These are phyloP conservation scores for Drosophila gunungcola DNA, from an alignment of 1,140 invertebrate species.

Conservation along the genomic window DNA sequence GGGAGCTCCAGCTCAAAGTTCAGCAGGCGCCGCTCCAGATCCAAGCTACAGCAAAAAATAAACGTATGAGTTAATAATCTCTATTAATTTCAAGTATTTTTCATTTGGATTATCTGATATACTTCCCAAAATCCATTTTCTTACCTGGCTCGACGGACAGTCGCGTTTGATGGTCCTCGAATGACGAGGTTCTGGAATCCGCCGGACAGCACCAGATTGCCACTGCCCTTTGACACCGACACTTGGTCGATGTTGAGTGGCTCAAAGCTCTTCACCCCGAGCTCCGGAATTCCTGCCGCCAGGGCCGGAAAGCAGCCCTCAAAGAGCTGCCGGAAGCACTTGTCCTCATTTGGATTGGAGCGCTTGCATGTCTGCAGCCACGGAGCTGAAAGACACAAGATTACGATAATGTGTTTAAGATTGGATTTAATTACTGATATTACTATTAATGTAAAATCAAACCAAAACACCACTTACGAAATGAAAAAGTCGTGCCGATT, in stretches of 20 bases:
- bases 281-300: conserved; percentile 85
- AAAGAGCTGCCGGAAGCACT: conserved; percentile 79
- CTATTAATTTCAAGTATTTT: neutral
- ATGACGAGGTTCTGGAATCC: conserved; percentile 85
- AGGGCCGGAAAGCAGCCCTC: conserved; percentile 78
- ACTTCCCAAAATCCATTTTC: neutral
- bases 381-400: conserved; percentile 47
- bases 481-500: no score
- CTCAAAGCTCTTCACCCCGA: conserved; percentile 85
- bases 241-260: conserved; percentile 85
- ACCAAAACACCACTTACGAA: no score
- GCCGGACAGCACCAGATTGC: conserved; percentile 84
- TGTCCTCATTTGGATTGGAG: conserved; percentile 77
- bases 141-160: conserved; percentile 75
- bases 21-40: conserved; percentile 84
- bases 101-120: conserved; percentile 1
- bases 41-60: conserved; percentile 70
- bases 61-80: neutral
- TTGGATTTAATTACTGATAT: neutral
- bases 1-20: conserved; percentile 86
- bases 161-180: conserved; percentile 85
- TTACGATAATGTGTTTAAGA: neutral
- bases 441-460: no score
- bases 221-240: conserved; percentile 85
- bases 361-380: conserved; percentile 81